Conservation (phyloP, 2,888 invertebrate genomes). For the Neria commutata region DNA sequence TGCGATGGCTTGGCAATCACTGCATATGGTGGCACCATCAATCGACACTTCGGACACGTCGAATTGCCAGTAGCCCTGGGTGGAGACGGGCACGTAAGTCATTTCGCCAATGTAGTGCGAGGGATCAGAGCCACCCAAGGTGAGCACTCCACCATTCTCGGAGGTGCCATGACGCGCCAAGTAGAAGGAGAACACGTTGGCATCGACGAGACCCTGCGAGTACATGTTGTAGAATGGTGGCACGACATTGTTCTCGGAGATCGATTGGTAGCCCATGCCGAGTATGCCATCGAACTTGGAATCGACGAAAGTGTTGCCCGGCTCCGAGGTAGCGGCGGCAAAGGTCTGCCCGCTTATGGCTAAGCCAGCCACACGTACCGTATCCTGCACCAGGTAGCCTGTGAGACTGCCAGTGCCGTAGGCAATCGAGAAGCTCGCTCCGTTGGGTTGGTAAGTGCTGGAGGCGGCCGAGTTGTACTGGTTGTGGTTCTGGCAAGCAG, state of each 20-base stretch:
- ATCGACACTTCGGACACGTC: constrained; percentile 73
- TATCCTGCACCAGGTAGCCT: constrained; percentile 91
- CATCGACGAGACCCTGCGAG: constrained; percentile 71
- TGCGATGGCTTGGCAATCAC: constrained; percentile 86
- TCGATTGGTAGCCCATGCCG: constrained; percentile 84
- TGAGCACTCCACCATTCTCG: constrained; percentile 78
- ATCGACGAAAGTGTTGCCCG: constrained; percentile 90
- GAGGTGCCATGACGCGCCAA: constrained; percentile 76
- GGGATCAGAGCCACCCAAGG: constrained; percentile 91
- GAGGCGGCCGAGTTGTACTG: constrained; percentile 90
- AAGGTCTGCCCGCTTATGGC: constrained; percentile 81
- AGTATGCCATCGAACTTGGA: constrained; percentile 98
- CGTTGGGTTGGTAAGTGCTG: constrained; percentile 79
- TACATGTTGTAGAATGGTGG: constrained; percentile 93
- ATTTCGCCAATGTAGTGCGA: constrained; percentile 71
- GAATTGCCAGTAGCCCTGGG: constrained; percentile 94
- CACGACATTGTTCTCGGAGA: constrained; percentile 84
- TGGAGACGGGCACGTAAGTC: constrained; percentile 76
- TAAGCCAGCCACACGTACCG: constrained; percentile 72
- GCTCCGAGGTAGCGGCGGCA: constrained; percentile 91
- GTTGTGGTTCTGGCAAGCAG: constrained; percentile 92
- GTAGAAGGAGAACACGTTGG: constrained; percentile 90
- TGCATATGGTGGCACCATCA: constrained; percentile 67
- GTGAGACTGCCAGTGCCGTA: constrained; percentile 95
- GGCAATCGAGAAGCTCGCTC: constrained; percentile 84